Conservation (phyloP, 2,888 invertebrate species). For the Oxycera nigricornis region DNA sequence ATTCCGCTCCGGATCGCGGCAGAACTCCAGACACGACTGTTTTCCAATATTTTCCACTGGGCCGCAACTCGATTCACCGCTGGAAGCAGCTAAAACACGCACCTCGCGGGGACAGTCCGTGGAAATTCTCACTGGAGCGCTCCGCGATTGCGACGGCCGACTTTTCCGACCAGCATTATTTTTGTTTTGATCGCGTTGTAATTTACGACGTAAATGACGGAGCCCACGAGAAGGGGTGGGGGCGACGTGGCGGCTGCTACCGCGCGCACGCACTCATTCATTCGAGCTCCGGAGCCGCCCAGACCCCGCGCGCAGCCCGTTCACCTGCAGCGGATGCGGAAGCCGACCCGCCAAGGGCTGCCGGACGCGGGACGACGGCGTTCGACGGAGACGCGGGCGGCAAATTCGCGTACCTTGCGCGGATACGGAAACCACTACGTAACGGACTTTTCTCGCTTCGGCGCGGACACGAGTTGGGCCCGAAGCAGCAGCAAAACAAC, state of each 20-base stretch:
- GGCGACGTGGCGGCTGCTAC: not conserved
- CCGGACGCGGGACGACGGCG: not conserved
- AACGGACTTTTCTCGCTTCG: conserved; percentile 20
- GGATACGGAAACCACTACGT: conserved; percentile 16
- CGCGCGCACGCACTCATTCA: conserved; percentile 34
- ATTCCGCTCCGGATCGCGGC: not conserved
- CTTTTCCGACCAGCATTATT: conserved; percentile 19
- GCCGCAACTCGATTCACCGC: too few relatives aligned
- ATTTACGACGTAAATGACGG: conserved; percentile 33
- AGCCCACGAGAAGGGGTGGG: not conserved
- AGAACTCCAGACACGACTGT: not conserved
- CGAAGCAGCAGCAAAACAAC: conserved; percentile 25
- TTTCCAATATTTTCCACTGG: conserved; percentile 6
- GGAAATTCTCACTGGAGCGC: not conserved
- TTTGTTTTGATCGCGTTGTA: conserved; percentile 35
- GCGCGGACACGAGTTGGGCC: not conserved
- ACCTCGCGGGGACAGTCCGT: not conserved
- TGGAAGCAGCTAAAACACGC: not conserved
- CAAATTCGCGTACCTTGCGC: not conserved
- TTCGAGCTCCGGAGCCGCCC: conserved; percentile 1
- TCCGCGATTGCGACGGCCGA: conserved; percentile 1
- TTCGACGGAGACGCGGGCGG: not conserved
- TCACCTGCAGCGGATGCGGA: not conserved
- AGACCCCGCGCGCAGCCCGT: not conserved
- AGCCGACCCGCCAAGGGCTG: not conserved